Evolutionary conservation across 2,113 vertebrate species (phyloP), one percentile per base, ranked within the genome.

Genomic region (Laterallus jamaicensis): DNA sequence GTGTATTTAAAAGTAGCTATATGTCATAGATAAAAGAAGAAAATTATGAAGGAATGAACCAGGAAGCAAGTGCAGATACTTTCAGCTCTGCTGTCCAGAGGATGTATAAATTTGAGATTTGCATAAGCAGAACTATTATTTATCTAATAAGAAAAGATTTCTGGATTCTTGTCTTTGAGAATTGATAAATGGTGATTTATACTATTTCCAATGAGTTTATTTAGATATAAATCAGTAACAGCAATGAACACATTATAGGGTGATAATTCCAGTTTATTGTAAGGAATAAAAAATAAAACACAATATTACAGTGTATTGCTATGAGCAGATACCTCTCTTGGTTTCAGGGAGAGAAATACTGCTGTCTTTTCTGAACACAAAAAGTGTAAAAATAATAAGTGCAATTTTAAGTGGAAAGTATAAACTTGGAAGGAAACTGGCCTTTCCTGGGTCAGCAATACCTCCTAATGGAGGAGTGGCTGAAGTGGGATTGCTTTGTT

Each of bases 1-100:
- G 69, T 70, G 64, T 91, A 68, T 87, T 95, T 92, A 92, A 92
- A 97, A 85, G 55, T 80, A 79, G 73, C 93, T 82, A 55, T 44
- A 75, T 95, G 74, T 75, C 69, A 82, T 79, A 47, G 60, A 91
- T 94, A 95, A 96, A 96, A 96, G 55, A 56, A 79, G 56, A 64
- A 82, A 71, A 54, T 60, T 37, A 71, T 49, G 49, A 49, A 49
- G 49, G 49, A 22, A 49, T 49, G 8, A 87, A 56, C 11, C 4
- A 25, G 18, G 24, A 73, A 58, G 39, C 20, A 69, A 58, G 44
- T 28, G n/a, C 29, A 39, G 58, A 17, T 39, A 19, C 6, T 52
- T 39, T 35, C 31, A n/a, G 28, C 74, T 86, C 32, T 66, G 35
- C 63, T 49, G 26, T 35, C 21, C 49, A 52, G 55, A 58, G 29